phyloP scores from a whole-genome alignment of 2,888 invertebrate species.

The Euzetes globulus region DNA sequence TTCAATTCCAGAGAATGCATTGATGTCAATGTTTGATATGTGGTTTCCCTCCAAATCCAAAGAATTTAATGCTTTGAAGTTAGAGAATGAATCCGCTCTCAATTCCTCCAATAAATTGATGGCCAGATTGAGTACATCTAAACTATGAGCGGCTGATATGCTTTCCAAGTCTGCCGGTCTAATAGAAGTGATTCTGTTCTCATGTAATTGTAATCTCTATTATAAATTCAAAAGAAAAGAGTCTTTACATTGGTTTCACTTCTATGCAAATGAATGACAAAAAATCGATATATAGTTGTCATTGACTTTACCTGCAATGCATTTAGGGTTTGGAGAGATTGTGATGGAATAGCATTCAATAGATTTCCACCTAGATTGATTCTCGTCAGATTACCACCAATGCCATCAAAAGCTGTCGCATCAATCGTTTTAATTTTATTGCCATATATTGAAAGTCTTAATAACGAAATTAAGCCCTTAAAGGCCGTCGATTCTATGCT shows the following conservation, averaged over 20 bases:
- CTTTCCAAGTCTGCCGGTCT: constrained; percentile 37
- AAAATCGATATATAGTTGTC: no score
- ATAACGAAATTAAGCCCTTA: constrained; percentile 74
- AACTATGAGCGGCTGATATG: constrained; percentile 50
- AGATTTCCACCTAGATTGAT: constrained; percentile 79
- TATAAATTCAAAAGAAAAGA: not conserved
- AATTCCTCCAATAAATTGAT: constrained; percentile 68
- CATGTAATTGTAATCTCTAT: constrained; percentile 41
- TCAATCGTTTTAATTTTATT: constrained; percentile 58
- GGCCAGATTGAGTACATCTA: constrained; percentile 75
- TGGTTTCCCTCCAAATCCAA: constrained; percentile 81
- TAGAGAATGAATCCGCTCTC: constrained; percentile 59
- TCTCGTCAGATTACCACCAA: constrained; percentile 78
- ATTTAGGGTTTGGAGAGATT: constrained; percentile 37
- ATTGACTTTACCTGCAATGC: constrained; percentile 30
- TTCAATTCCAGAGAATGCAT: constrained; percentile 67
- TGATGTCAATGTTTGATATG: constrained; percentile 66
- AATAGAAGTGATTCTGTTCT: constrained; percentile 41
- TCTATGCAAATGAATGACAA: not conserved
- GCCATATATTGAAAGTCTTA: constrained; percentile 77
- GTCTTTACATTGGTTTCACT: not conserved
- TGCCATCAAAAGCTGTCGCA: constrained; percentile 71
- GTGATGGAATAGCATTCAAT: constrained; percentile 60
- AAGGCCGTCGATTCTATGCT: constrained; percentile 72
- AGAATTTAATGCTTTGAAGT: constrained; percentile 70